phyloP scores from a whole-genome alignment of 2,797 vertebrate genomes.

The Glossophaga mutica region DNA sequence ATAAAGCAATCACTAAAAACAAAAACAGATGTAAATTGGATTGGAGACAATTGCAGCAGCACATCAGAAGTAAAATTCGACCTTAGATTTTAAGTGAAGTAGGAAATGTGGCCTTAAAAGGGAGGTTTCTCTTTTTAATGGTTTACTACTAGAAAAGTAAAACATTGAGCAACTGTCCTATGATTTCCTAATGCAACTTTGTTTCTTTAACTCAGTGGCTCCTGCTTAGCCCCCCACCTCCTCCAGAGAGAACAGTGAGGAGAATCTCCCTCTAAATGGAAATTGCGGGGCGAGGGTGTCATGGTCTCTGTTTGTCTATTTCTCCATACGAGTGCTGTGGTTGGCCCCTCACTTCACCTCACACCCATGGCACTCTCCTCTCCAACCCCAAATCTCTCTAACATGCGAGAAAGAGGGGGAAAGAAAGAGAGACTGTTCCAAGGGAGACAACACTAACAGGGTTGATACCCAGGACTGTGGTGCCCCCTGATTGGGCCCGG shows the following conservation, averaged over 20 bases:
- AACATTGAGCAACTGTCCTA: neutral
- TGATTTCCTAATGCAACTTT: neutral
- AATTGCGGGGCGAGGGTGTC: neutral
- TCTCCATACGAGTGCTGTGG: neutral
- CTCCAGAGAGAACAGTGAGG: neutral
- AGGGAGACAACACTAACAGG: neutral
- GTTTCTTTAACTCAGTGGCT: neutral
- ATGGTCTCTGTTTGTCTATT: neutral
- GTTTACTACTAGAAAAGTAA: neutral
- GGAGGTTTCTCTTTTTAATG: neutral
- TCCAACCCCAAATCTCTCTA: neutral
- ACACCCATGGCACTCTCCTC: neutral
- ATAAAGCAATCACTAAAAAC: constrained; percentile 57
- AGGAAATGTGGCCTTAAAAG: neutral
- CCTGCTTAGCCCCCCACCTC: neutral
- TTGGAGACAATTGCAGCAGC: constrained; percentile 15
- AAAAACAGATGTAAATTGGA: constrained; percentile 67
- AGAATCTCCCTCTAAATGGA: neutral
- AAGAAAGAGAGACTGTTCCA: neutral
- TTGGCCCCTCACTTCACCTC: neutral
- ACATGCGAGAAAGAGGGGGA: neutral
- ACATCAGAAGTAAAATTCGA: constrained; percentile 40
- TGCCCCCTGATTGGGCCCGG: neutral
- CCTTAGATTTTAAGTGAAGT: constrained; percentile 42
- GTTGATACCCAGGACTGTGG: neutral